Percentiles rank a stretch among this genome's conserved stretches.
These are phyloP conservation scores for Sturnus vulgaris DNA, from an alignment of 2,113 vertebrate species.

Conservation along the genomic window DNA sequence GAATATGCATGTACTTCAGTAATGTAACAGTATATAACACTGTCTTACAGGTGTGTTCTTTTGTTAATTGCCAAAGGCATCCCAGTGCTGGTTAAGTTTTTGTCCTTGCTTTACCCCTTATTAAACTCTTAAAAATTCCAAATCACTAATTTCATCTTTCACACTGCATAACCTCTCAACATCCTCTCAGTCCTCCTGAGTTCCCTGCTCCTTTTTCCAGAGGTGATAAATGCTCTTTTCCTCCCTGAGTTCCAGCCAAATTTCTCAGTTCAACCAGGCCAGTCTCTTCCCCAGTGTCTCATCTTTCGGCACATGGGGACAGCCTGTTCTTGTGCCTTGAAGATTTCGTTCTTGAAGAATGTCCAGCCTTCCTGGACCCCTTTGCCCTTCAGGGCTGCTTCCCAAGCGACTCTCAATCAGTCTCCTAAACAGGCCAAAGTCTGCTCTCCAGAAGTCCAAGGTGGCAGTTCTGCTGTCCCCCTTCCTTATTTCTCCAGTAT, in stretches of 20 bases:
- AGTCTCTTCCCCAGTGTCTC: background rate
- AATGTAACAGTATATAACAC: no score
- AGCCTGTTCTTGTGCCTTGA: background rate
- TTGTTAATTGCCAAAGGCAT: no score
- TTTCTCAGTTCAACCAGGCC: background rate
- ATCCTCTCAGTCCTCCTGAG: background rate
- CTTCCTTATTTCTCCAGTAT: background rate
- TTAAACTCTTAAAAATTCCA: no score
- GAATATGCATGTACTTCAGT: no score
- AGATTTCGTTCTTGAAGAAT: background rate
- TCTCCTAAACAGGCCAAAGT: background rate
- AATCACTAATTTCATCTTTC: no score
- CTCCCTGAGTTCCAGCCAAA: background rate
- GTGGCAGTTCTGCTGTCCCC: background rate
- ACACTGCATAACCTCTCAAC: background rate
- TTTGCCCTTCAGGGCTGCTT: background rate
- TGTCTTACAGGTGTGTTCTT: no score
- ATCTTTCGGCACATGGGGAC: background rate
- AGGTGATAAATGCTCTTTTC: background rate
- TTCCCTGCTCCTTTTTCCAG: background rate
- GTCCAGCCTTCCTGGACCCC: background rate
- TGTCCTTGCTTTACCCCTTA: no score
- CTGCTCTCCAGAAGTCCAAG: background rate
- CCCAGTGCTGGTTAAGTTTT: no score
- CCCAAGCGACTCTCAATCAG: background rate